These are phyloP conservation scores for Macrophya alboannulata DNA, from an alignment of 2,888 invertebrate genomes.

Conservation along the genomic window DNA sequence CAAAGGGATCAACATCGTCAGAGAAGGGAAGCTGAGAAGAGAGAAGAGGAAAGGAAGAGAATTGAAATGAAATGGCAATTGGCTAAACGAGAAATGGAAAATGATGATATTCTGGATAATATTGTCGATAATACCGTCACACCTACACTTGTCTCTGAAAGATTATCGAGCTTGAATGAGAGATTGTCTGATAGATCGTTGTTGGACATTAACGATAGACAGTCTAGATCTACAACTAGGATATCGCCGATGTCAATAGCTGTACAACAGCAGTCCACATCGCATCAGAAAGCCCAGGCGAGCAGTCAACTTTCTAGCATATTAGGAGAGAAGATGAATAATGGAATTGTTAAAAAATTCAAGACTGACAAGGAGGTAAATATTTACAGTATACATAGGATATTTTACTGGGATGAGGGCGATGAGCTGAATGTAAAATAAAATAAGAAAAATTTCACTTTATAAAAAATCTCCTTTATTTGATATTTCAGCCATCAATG, in stretches of 20 bases:
- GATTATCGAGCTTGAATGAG: constrained; percentile 69
- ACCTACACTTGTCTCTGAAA: constrained; percentile 67
- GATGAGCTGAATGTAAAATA: not conserved
- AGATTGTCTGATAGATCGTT: constrained; percentile 66
- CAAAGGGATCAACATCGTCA: constrained; percentile 78
- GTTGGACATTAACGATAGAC: constrained; percentile 63
- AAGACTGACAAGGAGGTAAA: constrained; percentile 78
- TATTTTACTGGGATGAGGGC: not conserved
- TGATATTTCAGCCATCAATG: constrained; percentile 67
- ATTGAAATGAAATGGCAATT: constrained; percentile 81
- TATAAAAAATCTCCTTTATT: not conserved
- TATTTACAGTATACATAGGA: not conserved
- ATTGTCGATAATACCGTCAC: constrained; percentile 79
- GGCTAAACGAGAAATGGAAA: constrained; percentile 82
- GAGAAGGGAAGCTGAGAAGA: constrained; percentile 76
- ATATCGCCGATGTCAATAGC: constrained; percentile 71
- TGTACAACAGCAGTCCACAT: constrained; percentile 72
- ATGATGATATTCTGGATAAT: constrained; percentile 81
- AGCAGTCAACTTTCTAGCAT: constrained; percentile 68
- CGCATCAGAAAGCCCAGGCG: constrained; percentile 70
- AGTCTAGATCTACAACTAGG: constrained; percentile 68
- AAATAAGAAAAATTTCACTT: not conserved
- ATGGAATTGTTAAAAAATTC: constrained; percentile 79
- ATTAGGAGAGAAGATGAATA: constrained; percentile 71
- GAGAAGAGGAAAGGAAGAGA: constrained; percentile 81